Percentiles rank a stretch among this genome's conserved stretches.
These are phyloP conservation scores for Eulemur rubriventer DNA, from an alignment of 2,797 vertebrate genomes.

Conservation along the genomic window DNA sequence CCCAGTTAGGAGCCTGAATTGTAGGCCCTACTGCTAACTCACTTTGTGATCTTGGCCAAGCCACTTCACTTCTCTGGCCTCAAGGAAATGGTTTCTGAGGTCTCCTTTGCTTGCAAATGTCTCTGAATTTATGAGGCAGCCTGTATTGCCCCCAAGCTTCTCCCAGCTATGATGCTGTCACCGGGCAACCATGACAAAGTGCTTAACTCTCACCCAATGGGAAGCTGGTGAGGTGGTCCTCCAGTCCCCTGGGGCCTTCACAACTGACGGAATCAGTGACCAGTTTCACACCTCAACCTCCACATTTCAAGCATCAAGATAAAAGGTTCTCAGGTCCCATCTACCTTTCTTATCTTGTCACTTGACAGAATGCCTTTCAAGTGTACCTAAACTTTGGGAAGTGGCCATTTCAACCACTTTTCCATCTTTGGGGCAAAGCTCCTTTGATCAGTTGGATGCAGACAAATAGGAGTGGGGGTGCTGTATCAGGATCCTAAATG, in stretches of 20 bases:
- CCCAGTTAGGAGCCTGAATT: neutral
- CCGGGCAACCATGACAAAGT: neutral
- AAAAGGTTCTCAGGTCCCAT: neutral
- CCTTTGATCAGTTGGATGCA: neutral
- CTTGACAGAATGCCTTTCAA: neutral
- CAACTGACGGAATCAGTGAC: rapidly evolving
- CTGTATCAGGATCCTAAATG: neutral
- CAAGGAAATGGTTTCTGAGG: neutral
- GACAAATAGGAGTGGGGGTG: neutral
- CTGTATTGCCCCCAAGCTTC: neutral
- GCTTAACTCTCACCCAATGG: neutral
- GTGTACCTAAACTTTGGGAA: neutral
- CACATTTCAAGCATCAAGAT: neutral
- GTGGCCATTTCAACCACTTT: neutral
- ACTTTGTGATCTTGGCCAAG: neutral
- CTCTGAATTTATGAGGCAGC: neutral
- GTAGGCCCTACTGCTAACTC: neutral
- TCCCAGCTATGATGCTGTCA: neutral
- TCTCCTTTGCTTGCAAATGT: neutral
- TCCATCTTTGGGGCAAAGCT: neutral
- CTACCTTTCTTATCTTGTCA: neutral
- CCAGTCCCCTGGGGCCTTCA: neutral
- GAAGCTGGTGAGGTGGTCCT: neutral
- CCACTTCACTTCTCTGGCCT: neutral
- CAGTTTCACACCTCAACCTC: neutral